Conservation (phyloP, 2,888 invertebrate species). For the Fabriciana adippe region DNA sequence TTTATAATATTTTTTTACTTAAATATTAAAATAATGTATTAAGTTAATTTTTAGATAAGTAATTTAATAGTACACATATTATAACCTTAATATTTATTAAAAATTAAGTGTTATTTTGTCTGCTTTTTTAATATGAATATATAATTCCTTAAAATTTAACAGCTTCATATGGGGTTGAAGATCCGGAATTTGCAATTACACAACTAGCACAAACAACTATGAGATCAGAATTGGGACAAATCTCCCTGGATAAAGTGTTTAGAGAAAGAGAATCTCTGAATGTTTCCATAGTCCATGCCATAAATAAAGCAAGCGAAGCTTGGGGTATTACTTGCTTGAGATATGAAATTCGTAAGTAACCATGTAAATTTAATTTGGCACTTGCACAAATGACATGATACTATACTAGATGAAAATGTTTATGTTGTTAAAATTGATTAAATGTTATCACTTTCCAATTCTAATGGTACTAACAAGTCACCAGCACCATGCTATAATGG, state of each 20-base stretch:
- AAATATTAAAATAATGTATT: background rate
- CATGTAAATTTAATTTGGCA: no score
- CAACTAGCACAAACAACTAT: constrained; percentile 99
- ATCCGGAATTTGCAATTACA: constrained; percentile 99
- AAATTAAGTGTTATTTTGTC: no score
- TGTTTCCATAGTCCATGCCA: constrained; percentile 95
- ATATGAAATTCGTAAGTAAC: constrained; percentile 80
- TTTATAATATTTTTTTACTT: background rate
- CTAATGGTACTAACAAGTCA: no score
- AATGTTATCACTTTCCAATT: no score
- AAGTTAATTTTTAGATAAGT: background rate
- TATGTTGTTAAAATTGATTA: no score
- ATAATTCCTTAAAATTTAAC: constrained; percentile 39
- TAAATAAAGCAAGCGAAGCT: constrained; percentile 98
- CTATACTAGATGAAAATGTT: no score
- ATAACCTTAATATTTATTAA: no score
- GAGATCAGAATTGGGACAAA: constrained; percentile 99
- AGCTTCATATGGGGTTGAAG: constrained; percentile 98
- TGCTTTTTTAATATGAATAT: background rate
- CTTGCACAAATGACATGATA: no score
- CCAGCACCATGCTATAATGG: no score
- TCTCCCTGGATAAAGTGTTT: constrained; percentile 97
- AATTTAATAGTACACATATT: no score
- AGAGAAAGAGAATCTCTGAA: constrained; percentile 97
- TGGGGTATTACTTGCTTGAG: constrained; percentile 99